Percentiles rank a stretch among this genome's conserved stretches.
phyloP scores from a whole-genome alignment of 2,888 invertebrate species.

The Aromia moschata region DNA sequence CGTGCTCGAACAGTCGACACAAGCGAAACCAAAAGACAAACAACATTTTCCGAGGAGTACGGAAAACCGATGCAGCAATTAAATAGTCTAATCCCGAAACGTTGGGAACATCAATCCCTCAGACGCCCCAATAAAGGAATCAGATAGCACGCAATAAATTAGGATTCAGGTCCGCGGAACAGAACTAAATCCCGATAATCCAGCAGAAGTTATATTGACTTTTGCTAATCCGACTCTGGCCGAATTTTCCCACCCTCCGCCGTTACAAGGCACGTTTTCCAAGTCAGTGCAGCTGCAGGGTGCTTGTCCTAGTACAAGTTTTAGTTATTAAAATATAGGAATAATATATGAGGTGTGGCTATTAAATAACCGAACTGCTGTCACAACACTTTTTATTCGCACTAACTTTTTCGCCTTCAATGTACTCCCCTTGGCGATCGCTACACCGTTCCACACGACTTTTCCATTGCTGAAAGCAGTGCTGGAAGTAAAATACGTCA shows the following conservation, averaged over 20 bases:
- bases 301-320: no score
- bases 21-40: no score
- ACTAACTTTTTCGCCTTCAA: no score
- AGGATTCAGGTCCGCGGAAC: conserved; percentile 52
- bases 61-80: conserved; percentile 14
- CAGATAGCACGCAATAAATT: conserved; percentile 51
- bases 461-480: no score
- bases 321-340: no score
- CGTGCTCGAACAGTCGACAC: no score
- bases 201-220: conserved; percentile 57
- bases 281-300: conserved; percentile 47
- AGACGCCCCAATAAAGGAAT: conserved; percentile 41
- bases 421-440: no score
- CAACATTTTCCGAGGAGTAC: conserved; percentile 14
- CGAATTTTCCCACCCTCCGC: conserved; percentile 40
- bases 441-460: no score
- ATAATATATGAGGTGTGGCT: no score
- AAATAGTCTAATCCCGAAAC: conserved; percentile 29
- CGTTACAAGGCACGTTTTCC: conserved; percentile 44
- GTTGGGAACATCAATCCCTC: conserved; percentile 42
- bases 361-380: no score
- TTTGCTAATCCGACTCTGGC: conserved; percentile 49
- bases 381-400: no score
- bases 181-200: conserved; percentile 56
- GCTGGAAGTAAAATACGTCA: no score